phyloP scores from a whole-genome alignment of 2,113 vertebrate genomes.

The Erythrocebus patas region DNA sequence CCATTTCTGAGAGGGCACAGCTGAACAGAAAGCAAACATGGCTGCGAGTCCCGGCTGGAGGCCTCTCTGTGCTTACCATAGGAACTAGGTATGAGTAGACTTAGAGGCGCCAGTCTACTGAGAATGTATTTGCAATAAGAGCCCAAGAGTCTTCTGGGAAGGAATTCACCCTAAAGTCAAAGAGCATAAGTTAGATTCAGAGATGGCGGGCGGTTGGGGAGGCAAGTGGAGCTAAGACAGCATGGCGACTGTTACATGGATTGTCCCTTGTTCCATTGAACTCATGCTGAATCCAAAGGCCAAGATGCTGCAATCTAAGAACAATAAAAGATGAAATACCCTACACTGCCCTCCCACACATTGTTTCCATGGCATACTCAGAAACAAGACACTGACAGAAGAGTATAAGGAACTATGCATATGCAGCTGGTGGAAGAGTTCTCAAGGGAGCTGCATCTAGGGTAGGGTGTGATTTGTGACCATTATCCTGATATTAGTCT shows the following conservation, averaged over 20 bases:
- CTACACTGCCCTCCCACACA: no score
- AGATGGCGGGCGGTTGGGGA: background rate
- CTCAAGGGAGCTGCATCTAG: no score
- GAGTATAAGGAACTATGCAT: background rate
- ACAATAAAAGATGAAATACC: background rate
- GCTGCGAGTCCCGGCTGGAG: background rate
- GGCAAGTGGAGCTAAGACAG: background rate
- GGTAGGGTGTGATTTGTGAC: background rate
- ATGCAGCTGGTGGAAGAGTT: background rate
- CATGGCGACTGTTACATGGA: background rate
- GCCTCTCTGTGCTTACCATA: background rate
- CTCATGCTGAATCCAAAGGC: background rate
- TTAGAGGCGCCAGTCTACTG: background rate
- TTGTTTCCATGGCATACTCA: background rate
- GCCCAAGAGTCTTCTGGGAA: background rate
- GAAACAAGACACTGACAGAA: background rate
- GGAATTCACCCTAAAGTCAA: background rate
- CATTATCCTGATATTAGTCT: background rate
- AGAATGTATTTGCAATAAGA: background rate
- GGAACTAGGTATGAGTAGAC: background rate
- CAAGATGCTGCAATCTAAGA: background rate
- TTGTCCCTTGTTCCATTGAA: background rate
- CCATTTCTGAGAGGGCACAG: background rate
- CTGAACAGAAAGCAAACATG: background rate
- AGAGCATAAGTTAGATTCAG: background rate